Evolutionary conservation across 2,113 vertebrate genomes (phyloP), one percentile per base, ranked within the genome.

Genomic region (Misgurnus mizolepis): DNA sequence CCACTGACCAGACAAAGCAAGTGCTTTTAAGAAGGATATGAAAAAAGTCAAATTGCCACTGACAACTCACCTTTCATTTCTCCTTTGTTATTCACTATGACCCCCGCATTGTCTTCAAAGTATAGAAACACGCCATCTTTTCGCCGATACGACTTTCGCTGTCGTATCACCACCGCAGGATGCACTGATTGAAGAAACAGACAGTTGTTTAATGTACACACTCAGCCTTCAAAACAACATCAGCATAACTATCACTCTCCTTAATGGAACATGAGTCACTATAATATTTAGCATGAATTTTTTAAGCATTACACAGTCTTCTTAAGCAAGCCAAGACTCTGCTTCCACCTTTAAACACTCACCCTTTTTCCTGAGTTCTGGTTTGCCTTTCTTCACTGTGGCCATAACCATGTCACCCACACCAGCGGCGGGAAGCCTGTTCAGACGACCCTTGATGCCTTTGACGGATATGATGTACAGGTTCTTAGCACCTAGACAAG

Each of bases 321-420:
- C 4, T 12, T 11, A 11, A 53, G 3, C 10, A 53, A 18, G 6
- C 55, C 1, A 1, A n/a, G 55, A 6, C 7, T 18, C 17, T 58
- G 17, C 5, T 58, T 17, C 6, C 7, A 7, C 5, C 55, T 7
- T n/a, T 14, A 18, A 43, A 62, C 56, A 84, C 95, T 92, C 56
- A 98, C 97, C 97, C 91, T 98, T 98, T 80, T 98, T 98, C 83
- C 97, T 89, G 86, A 98, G 93, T 72, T 98, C 97, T 17, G 97
- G 97, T 53, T 98, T 98, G 86, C 97, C 97, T 86, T 98, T 98
- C 89, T 98, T 98, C 12, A 98, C 96, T 0, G 97, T 98, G 7
- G 97, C 96, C 97, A 98, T 98, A 67, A 98, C 97, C 96, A 98
- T 98, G 93, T 98, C 96, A 0, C 97, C 97, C 73, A 98, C 97